Evolutionary conservation across 2,888 invertebrate species (phyloP).

Genomic region (Sarcophaga carnaria): DNA sequence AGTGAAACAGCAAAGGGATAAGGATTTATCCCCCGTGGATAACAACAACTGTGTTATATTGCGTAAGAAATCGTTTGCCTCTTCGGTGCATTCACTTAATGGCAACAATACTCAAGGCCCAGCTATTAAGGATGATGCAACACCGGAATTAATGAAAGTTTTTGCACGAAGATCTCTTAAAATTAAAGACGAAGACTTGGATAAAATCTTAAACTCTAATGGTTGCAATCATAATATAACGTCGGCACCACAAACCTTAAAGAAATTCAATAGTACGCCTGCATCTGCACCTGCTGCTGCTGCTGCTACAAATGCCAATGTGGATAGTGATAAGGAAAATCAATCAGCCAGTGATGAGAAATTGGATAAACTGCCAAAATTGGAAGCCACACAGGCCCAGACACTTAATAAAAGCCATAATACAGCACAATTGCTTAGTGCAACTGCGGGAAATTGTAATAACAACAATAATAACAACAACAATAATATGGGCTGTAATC

Average conservation of each 20-base stretch:
- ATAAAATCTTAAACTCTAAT: slow-evolving; percentile 64
- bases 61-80: slow-evolving; percentile 80
- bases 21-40: slow-evolving; percentile 34
- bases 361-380: slow-evolving; percentile 79
- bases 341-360: slow-evolving; percentile 84
- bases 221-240: slow-evolving; percentile 40
- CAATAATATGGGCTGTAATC: slow-evolving; percentile 72
- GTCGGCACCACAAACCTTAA: slow-evolving; percentile 22
- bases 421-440: background rate
- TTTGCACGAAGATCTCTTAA: slow-evolving; percentile 91
- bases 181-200: slow-evolving; percentile 87
- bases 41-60: slow-evolving; percentile 75
- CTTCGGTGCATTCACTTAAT: slow-evolving; percentile 64
- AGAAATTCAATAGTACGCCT: slow-evolving; percentile 23
- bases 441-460: slow-evolving; percentile 34
- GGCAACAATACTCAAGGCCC: slow-evolving; percentile 49
- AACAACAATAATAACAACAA: slow-evolving; percentile 36
- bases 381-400: slow-evolving; percentile 72
- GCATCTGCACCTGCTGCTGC: background rate
- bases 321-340: slow-evolving; percentile 90
- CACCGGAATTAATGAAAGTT: slow-evolving; percentile 91
- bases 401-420: slow-evolving; percentile 51
- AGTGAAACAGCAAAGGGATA: slow-evolving; percentile 66
- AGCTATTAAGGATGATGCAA: slow-evolving; percentile 83
- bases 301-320: slow-evolving; percentile 70